Conservation (phyloP, 2,797 vertebrate genomes). For the Rhinichthys osculus region DNA sequence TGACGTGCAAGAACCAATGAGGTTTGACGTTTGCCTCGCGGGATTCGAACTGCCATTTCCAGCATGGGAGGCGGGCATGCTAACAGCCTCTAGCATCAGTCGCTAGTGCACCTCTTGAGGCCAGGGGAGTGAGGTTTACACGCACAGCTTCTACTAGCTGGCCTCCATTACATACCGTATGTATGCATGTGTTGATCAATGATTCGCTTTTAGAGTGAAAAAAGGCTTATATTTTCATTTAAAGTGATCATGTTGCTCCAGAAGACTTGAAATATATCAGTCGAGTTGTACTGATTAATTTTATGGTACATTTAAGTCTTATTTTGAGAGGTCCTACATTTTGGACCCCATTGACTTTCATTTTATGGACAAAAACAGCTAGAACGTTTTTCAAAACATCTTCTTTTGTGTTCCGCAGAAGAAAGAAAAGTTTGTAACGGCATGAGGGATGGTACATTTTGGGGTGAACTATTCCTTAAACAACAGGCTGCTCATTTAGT, state of each 20-base stretch:
- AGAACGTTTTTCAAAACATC: not conserved
- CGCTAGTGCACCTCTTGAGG: not conserved
- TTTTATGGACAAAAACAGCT: constrained; percentile 2
- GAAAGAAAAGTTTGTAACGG: not conserved
- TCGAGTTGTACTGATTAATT: not conserved
- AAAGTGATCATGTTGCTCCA: not conserved
- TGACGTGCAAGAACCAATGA: not conserved
- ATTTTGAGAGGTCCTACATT: not conserved
- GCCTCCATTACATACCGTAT: not conserved
- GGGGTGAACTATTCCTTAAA: not conserved
- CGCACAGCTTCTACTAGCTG: no score
- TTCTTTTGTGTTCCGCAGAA: not conserved
- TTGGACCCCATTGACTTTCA: not conserved
- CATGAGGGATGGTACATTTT: not conserved
- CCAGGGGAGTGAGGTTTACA: no score
- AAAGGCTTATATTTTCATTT: not conserved
- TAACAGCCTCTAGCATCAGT: not conserved
- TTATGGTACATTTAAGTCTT: not conserved
- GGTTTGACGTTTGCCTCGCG: not conserved
- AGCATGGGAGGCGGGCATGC: no score
- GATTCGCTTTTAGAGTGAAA: not conserved
- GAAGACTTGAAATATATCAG: not conserved
- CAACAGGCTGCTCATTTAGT: constrained; percentile 3
- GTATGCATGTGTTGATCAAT: not conserved
- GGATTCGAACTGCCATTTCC: no score